Base-by-base conservation (phyloP, 2,888 invertebrate species). In the Lasioglossum pauxillum region DNA sequence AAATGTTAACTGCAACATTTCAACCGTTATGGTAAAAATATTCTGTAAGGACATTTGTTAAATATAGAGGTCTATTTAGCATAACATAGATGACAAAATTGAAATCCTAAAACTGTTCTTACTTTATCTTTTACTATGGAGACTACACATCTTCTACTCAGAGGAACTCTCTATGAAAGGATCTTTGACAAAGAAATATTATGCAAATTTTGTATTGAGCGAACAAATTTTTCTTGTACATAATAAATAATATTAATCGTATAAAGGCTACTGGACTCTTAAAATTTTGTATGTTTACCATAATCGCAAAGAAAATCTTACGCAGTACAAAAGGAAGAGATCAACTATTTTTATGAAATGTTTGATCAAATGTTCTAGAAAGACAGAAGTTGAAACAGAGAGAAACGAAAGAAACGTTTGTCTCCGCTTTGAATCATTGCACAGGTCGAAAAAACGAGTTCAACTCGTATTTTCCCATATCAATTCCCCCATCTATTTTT, bases 391-490 rank as follows among this genome's bases (percentile, higher is more conserved):
- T 60, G 8, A 27, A 31, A 27, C 27, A 27, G 14, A 14, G 27
- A 31, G 53, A 10, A 53, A 23, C 16, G 35, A 19, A 0, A 35
- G 3, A 38, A 31, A 64, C 31, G 16, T 23, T 35, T 67, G 19
- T 35, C 16, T 38, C 31, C 38, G 67, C 23, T 67, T 64, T 38
- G 35, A 67, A 35, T 67, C 23, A 35, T 67, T 19, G 19, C 19
- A 35, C 35, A 10, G 35, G 7, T 67, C 35, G 35, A 67, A 67
- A 35, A 67, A 38, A 38, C 23, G 35, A 67, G 67, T 71, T 71
- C 41, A 41, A 23, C n/a, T n/a, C 5, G 19, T 27, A 76, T 76
- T 67, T 76, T 64, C 64, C 31, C 27, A 23, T 76, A 67, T 76
- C 44, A 44, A 46, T 67, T 67, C 44, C 27, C 19, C 27, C 23